Evolutionary conservation across 2,888 invertebrate species (phyloP), one percentile per base, ranked within the genome.

Genomic region (Drosophila kambysellisi): DNA sequence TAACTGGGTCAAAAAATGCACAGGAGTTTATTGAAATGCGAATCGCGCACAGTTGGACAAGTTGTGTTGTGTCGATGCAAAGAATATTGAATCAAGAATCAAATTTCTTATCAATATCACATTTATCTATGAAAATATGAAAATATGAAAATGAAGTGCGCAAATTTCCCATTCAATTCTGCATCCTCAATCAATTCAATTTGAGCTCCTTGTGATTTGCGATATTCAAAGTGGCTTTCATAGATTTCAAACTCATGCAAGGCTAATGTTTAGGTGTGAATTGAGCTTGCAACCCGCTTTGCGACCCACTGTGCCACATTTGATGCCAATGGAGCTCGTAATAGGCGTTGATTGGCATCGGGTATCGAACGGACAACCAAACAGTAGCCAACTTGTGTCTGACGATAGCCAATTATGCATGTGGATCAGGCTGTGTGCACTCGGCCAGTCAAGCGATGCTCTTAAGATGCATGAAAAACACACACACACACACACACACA

Each of bases 1-100:
- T 60, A 84, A 87, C 84, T 89, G 82, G 84, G 84, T 84, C 84
- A 84, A 67, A 74, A 56, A 67, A 61, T 70, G 83, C 77, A 88
- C 78, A 72, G 80, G 73, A 75, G 73, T 78, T 74, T 61, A 65
- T 60, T 56, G 64, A 53, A 54, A 48, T 32, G 33, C 46, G 37
- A 52, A 50, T 57, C 30, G 17, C 33, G 82, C 71, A 87, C 88
- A 74, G 88, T 82, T 82, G 84, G 11, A 25, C 8, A 8, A 46
- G 20, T 46, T 20, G 20, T 20, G 4, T 20, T 20, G 20, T 7
- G 20, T 12, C 20, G 11, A 12, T 43, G n/a, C 11, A 6, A 1
- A 20, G 20, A 43, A 43, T 20, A 12, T 20, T 4, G 4, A 43
- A 43, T 43, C 11, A 30, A 52, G 50, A 33, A 4, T 39, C n/a